Conservation (phyloP, 2,113 vertebrate species). For the Recurvirostra avosetta region DNA sequence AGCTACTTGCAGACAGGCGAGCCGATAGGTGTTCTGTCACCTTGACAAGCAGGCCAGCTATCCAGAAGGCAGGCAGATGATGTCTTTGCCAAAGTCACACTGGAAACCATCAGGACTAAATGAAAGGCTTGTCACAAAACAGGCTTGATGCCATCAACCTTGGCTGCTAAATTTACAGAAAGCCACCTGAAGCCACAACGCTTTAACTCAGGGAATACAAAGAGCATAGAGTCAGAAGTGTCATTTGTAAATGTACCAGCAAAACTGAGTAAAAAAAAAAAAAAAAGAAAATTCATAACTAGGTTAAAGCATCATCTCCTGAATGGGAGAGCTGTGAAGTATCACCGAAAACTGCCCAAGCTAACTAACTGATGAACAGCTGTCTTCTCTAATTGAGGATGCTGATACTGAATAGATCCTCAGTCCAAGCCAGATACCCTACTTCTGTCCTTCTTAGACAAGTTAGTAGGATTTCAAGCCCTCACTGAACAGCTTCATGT, state of each 20-base stretch:
- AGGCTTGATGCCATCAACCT: background rate
- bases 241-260: background rate
- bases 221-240: background rate
- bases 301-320: background rate
- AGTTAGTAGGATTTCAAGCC: background rate
- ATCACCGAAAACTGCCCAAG: background rate
- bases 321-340: background rate
- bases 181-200: constrained; percentile 3
- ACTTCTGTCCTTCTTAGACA: background rate
- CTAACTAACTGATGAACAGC: background rate
- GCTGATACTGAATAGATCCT: background rate
- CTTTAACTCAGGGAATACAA: background rate
- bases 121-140: constrained; percentile 8
- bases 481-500: background rate
- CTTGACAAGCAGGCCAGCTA: constrained; percentile 11
- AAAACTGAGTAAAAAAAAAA: background rate
- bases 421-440: background rate
- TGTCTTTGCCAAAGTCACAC: constrained; percentile 18
- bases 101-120: constrained; percentile 20
- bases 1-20: background rate
- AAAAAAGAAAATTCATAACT: background rate
- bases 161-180: background rate
- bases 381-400: background rate
- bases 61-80: constrained; percentile 8
- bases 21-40: constrained; percentile 4